A percentile compares a stretch with the other conserved stretches of the same genome.
phyloP scores from a whole-genome alignment of 2,888 invertebrate species.

The Mesorhabditis belari region DNA sequence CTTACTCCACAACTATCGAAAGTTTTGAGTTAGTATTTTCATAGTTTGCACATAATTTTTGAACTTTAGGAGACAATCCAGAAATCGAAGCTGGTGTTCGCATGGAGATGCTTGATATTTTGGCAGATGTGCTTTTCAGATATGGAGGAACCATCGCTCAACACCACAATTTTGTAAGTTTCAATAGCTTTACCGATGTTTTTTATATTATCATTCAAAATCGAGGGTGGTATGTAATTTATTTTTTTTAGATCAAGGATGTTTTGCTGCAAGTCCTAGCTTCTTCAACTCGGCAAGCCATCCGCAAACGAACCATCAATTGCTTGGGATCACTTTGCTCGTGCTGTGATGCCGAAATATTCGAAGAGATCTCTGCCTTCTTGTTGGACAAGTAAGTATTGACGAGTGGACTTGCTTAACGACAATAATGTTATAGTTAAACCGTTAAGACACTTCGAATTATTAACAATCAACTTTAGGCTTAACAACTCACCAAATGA shows the following conservation, averaged over 20 bases:
- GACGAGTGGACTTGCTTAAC: no score
- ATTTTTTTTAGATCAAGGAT: constrained; percentile 66
- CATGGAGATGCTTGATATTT: constrained; percentile 89
- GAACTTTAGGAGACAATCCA: neutral
- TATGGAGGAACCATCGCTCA: constrained; percentile 65
- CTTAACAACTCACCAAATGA: constrained; percentile 5
- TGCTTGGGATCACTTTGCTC: constrained; percentile 54
- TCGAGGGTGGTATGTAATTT: neutral
- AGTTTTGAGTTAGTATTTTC: neutral
- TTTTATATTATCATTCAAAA: no score
- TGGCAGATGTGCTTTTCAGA: constrained; percentile 83
- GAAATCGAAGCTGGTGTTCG: neutral
- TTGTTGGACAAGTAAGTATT: constrained; percentile 22
- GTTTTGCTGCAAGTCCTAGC: constrained; percentile 83
- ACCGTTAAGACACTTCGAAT: no score
- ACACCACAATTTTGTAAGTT: constrained; percentile 7
- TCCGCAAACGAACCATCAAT: constrained; percentile 73
- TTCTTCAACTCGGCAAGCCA: constrained; percentile 84
- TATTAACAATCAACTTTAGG: neutral
- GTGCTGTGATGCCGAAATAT: constrained; percentile 25
- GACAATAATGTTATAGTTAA: no score
- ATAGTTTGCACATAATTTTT: no score
- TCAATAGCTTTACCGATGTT: no score
- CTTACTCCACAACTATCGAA: neutral
- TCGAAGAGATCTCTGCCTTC: constrained; percentile 27